A percentile compares a stretch with the other conserved stretches of the same genome.
Evolutionary conservation across 2,113 vertebrate genomes (phyloP).

Genomic region (Loxodonta africana): DNA sequence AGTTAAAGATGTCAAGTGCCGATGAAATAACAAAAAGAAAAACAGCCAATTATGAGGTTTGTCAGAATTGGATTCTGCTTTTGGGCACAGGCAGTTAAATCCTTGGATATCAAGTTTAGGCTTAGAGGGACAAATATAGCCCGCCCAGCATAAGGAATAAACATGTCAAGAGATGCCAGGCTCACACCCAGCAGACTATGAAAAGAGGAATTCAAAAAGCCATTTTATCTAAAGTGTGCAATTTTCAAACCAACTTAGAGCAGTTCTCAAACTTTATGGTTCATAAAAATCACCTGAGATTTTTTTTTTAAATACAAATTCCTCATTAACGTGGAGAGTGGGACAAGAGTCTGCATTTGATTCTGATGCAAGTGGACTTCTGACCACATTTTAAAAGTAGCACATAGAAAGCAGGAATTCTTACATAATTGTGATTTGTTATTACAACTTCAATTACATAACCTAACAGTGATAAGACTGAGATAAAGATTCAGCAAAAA

Average conservation of each 20-base stretch:
- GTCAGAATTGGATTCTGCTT: conserved; percentile 11
- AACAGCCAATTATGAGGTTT: not conserved
- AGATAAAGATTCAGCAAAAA: conserved; percentile 27
- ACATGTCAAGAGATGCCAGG: not conserved
- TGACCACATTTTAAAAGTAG: conserved; percentile 23
- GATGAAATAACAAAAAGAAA: conserved; percentile 38
- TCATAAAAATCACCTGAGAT: not conserved
- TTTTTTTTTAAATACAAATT: not conserved
- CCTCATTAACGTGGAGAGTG: not conserved
- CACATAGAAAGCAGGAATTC: conserved; percentile 12
- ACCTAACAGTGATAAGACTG: not conserved
- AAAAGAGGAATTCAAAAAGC: not conserved
- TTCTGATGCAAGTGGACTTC: not conserved
- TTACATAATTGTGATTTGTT: conserved; percentile 32
- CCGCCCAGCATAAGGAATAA: conserved; percentile 22
- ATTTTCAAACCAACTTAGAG: conserved; percentile 62
- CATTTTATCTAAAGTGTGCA: not conserved
- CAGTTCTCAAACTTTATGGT: not conserved
- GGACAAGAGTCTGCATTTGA: not conserved
- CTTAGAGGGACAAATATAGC: not conserved
- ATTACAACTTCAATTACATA: not conserved
- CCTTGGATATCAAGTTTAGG: not conserved
- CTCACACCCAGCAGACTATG: not conserved
- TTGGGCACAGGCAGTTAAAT: not conserved
- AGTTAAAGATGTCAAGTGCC: conserved; percentile 19